Conservation (phyloP, 2,888 invertebrate genomes). For the Netelia fuscicornis region DNA sequence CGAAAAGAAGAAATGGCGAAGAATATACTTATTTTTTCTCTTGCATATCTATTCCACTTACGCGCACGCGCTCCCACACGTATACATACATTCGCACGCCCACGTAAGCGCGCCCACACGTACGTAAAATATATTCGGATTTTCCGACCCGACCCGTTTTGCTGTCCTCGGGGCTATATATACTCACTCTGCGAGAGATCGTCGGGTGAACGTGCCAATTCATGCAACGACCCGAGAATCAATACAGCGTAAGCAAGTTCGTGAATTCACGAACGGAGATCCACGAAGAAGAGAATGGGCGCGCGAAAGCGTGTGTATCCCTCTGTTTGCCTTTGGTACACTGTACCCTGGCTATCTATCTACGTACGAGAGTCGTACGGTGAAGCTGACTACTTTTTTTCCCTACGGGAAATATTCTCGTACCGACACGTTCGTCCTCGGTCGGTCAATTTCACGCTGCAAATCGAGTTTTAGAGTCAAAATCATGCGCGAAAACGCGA, state of each 20-base stretch:
- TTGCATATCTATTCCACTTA: too few species aligned
- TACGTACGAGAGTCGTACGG: neutral
- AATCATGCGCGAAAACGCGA: slow-evolving; percentile 1
- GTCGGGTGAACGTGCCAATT: slow-evolving; percentile 47
- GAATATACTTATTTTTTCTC: too few species aligned
- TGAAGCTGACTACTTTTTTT: slow-evolving; percentile 1
- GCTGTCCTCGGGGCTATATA: slow-evolving; percentile 1
- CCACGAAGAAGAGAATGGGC: slow-evolving; percentile 23
- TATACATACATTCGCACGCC: neutral
- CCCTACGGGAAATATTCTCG: neutral
- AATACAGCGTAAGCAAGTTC: slow-evolving; percentile 51
- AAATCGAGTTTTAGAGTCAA: neutral
- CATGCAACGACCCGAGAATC: slow-evolving; percentile 50
- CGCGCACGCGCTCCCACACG: too few species aligned
- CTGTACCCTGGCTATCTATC: slow-evolving; percentile 14
- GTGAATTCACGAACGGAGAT: neutral
- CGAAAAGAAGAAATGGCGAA: too few species aligned
- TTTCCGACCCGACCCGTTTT: slow-evolving; percentile 38
- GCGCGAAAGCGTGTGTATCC: neutral
- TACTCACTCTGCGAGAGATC: slow-evolving; percentile 25
- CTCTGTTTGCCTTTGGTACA: slow-evolving; percentile 17
- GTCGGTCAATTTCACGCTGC: slow-evolving; percentile 15
- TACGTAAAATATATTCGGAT: slow-evolving; percentile 29
- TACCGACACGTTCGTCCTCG: neutral
- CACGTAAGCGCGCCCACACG: neutral